phyloP scores from a whole-genome alignment of 1,140 invertebrate genomes.

The Holcopasites calliopsidis region DNA sequence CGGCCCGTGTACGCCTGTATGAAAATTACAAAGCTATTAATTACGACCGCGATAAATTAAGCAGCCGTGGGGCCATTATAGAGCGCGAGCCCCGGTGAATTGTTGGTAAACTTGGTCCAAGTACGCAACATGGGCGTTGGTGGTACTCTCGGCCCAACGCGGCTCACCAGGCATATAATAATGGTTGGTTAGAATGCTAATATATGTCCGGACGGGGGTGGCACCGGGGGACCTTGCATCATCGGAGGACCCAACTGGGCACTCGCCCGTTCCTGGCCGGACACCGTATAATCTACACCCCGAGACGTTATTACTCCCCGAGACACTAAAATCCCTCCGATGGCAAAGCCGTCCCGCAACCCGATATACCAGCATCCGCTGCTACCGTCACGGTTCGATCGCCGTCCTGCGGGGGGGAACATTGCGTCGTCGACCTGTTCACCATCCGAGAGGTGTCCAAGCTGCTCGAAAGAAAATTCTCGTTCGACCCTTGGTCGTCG shows the following conservation, averaged over 20 bases:
- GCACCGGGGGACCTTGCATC: conserved; percentile 79
- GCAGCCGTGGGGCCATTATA: conserved; percentile 78
- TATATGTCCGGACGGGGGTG: conserved; percentile 78
- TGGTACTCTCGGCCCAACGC: conserved; percentile 73
- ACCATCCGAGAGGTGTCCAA: too few relatives aligned
- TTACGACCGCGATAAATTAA: conserved; percentile 80
- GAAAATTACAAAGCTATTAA: conserved; percentile 81
- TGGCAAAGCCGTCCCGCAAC: conserved; percentile 40
- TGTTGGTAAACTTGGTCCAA: conserved; percentile 80
- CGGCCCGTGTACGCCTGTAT: conserved; percentile 71
- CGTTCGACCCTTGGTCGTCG: too few relatives aligned
- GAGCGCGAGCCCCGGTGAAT: conserved; percentile 78
- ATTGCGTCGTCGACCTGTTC: conserved; percentile 39
- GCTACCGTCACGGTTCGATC: conserved; percentile 30
- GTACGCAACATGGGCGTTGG: conserved; percentile 77
- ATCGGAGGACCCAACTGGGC: conserved; percentile 79
- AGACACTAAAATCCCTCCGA: conserved; percentile 76
- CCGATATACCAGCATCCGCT: conserved; percentile 23
- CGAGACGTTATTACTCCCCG: conserved; percentile 79
- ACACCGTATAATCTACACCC: conserved; percentile 78
- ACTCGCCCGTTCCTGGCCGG: conserved; percentile 75
- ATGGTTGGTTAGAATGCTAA: conserved; percentile 80
- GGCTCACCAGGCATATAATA: conserved; percentile 79
- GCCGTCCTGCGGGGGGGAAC: conserved; percentile 5
- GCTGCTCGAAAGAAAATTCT: conserved; percentile 62